Base-by-base conservation (phyloP, 2,888 invertebrate species). In the Acleris emargana region DNA sequence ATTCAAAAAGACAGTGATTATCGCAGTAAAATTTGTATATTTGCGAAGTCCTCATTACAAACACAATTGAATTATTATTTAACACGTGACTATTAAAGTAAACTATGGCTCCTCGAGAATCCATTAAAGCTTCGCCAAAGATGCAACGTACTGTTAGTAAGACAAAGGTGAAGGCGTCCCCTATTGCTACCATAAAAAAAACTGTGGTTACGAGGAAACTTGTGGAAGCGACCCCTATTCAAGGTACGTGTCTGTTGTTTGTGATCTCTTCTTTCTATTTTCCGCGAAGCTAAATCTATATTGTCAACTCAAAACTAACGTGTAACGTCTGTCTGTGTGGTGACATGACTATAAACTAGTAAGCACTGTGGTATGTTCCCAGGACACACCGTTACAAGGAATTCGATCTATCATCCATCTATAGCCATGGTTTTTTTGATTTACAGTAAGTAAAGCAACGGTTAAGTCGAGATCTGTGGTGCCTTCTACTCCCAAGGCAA, bases 91-190 rank as follows among this genome's bases (percentile, higher is more conserved):
- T 58, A 16, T n/a, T 17, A 22, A 51, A 17, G 17, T 20, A 28
- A 53, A 64, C 63, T 57, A 90, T 90, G 90, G 89, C 89, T 59
- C 89, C 90, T 22, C 78, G 83, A 72, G 85, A 86, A 72, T 79
- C 79, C 17, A 72, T 79, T 1, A 88, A 88, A 77, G 58, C 78
- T 5, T 79, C 81, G 61, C 77, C 83, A 18, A 87, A 85, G 74
- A 74, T 78, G 59, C 84, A 84, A 69, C 83, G 82, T 43, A 74
- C 69, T n/a, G 71, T 79, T 28, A 67, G 71, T 3, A 87, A 83
- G 72, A 73, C 80, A 6, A 85, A 82, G 69, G 68, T 70, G 9
- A 82, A 78, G 72, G 75, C 84, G n/a, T 83, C 83, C 18, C 84
- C 88, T 1, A 72, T 76, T 47, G 71, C 76, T 32, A 71, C 76